Base-by-base conservation (phyloP, 92 coral and sea anemone species). In the Zoanthus gigantus region DNA sequence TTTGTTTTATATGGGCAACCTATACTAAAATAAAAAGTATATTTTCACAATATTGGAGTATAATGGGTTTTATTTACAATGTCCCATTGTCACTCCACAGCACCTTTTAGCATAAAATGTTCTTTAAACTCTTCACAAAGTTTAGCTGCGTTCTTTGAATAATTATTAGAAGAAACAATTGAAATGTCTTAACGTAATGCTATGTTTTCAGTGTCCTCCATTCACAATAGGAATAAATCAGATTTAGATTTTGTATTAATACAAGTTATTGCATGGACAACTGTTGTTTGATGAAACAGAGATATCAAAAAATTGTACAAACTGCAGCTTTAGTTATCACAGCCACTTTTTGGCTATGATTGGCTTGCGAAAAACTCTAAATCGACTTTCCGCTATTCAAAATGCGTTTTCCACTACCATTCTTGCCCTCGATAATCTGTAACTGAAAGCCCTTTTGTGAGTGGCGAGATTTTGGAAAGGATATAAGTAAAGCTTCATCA, bases 241-340 rank as follows among this genome's bases (percentile, higher is more conserved):
- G 78, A 30, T 67, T 32, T 50, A 47, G 52, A 47, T 47, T 81
- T 46, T 31, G 60, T 71, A 32, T 81, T 73, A 1, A 81, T 23
- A 63, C 28, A 81, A 54, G 17, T 52, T 81, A 31, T 81, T 23
- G 87, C 23, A 23, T 23, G 23, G 87, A 30, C 87, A 83, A 83
- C 68, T 67, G 52, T 47, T 47, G 52, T 47, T 47, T 47, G 52
- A 47, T 47, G 52, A 47, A 47, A 47, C 4, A 47, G 52, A 47
- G 8, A n/a, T n/a, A n/a, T n/a, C n/a, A n/a, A n/a, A n/a, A n/a
- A n/a, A n/a, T n/a, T n/a, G n/a, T 4, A 47, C 52, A 4, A 47
- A 47, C 52, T 47, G 8, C 52, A 47, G 52, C 52, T 47, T 47
- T 47, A 47, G 52, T 47, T 47, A 47, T 47, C 5, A 8, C 52